Evolutionary conservation across 2,888 invertebrate genomes (phyloP).

Genomic region (Phaonia tiefii): DNA sequence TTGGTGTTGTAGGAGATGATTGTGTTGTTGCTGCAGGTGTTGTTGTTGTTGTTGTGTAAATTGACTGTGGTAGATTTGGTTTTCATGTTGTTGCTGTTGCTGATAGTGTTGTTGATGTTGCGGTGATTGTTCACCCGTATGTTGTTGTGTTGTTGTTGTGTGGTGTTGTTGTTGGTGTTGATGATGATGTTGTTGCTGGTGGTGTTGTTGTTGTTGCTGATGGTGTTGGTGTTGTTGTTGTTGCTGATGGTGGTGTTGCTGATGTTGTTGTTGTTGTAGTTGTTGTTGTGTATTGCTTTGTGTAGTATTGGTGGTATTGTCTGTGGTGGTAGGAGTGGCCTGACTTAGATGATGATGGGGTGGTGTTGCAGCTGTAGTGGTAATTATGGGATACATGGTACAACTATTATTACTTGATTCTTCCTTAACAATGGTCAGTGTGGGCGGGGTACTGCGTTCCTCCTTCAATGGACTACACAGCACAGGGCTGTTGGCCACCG

Average conservation of each 20-base stretch:
- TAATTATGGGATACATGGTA: slow-evolving; percentile 80
- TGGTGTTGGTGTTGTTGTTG: slow-evolving; percentile 73
- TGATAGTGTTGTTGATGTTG: slow-evolving; percentile 75
- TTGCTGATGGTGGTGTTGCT: slow-evolving; percentile 69
- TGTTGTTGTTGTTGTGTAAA: slow-evolving; percentile 72
- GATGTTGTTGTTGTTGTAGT: slow-evolving; percentile 51
- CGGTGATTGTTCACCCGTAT: slow-evolving; percentile 71
- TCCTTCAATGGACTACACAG: slow-evolving; percentile 84
- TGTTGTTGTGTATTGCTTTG: slow-evolving; percentile 69
- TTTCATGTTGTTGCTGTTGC: slow-evolving; percentile 72
- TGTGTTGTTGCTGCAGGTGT: slow-evolving; percentile 70
- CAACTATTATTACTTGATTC: slow-evolving; percentile 87
- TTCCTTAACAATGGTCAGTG: slow-evolving; percentile 85
- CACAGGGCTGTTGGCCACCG: slow-evolving; percentile 80
- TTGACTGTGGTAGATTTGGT: slow-evolving; percentile 69
- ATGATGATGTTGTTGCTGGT: slow-evolving; percentile 72
- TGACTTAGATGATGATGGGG: slow-evolving; percentile 71
- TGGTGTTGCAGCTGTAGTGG: slow-evolving; percentile 73
- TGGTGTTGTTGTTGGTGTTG: slow-evolving; percentile 74
- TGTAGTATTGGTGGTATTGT: slow-evolving; percentile 68
- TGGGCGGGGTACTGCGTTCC: slow-evolving; percentile 86
- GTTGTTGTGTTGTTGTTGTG: slow-evolving; percentile 73
- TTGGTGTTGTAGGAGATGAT: slow-evolving; percentile 72
- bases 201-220: slow-evolving; percentile 73
- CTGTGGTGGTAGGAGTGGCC: slow-evolving; percentile 55